Evolutionary conservation across 2,797 vertebrate genomes (phyloP), one percentile per base, ranked within the genome.

Genomic region (Sardinella longiceps): DNA sequence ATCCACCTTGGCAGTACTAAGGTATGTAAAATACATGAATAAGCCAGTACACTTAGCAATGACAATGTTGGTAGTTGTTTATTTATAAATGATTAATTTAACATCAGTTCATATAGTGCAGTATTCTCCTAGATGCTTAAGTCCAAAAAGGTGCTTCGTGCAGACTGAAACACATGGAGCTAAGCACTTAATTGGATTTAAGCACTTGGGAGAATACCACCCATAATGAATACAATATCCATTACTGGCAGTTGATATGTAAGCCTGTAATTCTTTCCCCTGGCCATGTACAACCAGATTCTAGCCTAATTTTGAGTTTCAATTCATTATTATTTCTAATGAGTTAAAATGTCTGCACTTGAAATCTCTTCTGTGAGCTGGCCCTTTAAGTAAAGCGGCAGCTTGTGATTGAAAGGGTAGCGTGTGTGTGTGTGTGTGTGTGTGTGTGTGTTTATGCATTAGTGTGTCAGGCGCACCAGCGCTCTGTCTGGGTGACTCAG

Each of bases 401-500:
- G 7, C 85, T 46, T 87, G 87, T 92, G 92, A 93, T 91, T 93
- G 92, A 94, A 91, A 74, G 90, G 88, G 82, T 88, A 80, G 90
- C 92, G 91, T 87, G 84, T 88, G 88, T 85, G 81, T 90, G 88
- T 86, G 86, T 92, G 93, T 91, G 89, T 87, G 84, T 87, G 87
- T 85, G 80, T 89, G 88, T 86, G 86, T 91, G 93, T 91, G 70
- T 39, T n/a, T 37, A 9, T 53, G n/a, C 30, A 82, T 83, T 85
- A 87, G 87, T 93, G 94, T 93, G 90, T 93, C 92, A 94, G 93
- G 91, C 80, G 23, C 83, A 90, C 87, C 86, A 87, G 86, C 56
- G 83, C 43, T 82, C 84, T 80, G 80, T 89, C 45, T 85, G 74
- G 88, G 84, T 86, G 80, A 87, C 86, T 80, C 85, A 82, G 85